Percentiles rank a stretch among this genome's conserved stretches.
These are phyloP conservation scores for Steinernema hermaphroditum DNA, from an alignment of 2,888 invertebrate species.

Conservation along the genomic window DNA sequence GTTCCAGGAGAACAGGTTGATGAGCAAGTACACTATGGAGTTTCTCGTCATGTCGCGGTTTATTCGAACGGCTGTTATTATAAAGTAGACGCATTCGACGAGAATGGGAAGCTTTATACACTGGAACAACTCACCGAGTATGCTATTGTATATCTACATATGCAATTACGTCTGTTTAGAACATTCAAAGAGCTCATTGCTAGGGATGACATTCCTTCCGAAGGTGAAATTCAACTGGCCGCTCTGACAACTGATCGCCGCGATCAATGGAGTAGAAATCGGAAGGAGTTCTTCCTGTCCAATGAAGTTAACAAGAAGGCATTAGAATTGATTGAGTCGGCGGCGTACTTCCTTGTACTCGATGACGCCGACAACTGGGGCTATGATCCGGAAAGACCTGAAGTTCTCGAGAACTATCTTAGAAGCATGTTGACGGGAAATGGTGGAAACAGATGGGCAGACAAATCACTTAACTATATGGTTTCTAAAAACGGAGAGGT, in stretches of 20 bases:
- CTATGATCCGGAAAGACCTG: conserved; percentile 16
- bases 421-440: conserved; percentile 5
- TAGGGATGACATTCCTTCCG: conserved; percentile 43
- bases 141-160: not conserved
- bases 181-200: conserved; percentile 53
- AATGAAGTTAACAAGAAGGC: not conserved
- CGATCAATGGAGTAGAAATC: conserved; percentile 14
- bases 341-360: conserved; percentile 9
- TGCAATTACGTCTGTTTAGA: conserved; percentile 35
- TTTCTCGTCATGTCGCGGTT: conserved; percentile 32
- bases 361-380: conserved; percentile 4
- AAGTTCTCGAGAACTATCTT: conserved; percentile 12
- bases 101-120: conserved; percentile 17
- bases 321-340: conserved; percentile 13
- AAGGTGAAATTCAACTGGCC: conserved; percentile 35
- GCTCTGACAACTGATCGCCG: conserved; percentile 11
- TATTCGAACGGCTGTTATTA: conserved; percentile 39
- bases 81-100: conserved; percentile 39
- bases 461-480: conserved; percentile 26
- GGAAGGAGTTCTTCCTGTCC: conserved; percentile 11
- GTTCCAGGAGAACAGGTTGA: conserved; percentile 33
- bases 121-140: conserved; percentile 33
- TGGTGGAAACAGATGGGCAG: conserved; percentile 20
- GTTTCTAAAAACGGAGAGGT: conserved; percentile 5
- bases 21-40: conserved; percentile 14